These are phyloP conservation scores for Lepus europaeus DNA, from an alignment of 2,113 vertebrate species.

Conservation along the genomic window DNA sequence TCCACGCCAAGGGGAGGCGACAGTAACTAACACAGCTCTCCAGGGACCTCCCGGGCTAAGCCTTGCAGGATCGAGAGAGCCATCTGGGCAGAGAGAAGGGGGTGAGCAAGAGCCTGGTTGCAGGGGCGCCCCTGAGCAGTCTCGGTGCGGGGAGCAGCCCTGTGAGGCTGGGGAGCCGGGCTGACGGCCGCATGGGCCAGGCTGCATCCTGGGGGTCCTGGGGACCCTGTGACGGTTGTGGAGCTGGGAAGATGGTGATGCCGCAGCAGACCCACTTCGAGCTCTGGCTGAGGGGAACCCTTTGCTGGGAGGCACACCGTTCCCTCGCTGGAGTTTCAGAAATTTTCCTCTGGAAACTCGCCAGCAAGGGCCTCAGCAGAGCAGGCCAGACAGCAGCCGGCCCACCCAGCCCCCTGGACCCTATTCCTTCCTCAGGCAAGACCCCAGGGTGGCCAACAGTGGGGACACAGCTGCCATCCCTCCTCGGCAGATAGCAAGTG, in stretches of 20 bases:
- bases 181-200: not conserved
- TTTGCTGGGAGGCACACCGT: not conserved
- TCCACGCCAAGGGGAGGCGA: accelerated
- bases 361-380: not conserved
- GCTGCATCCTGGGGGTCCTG: not conserved
- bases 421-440: not conserved
- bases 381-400: not conserved
- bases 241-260: not conserved
- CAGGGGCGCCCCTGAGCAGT: not conserved
- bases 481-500: not conserved
- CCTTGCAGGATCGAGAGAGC: not conserved
- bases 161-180: too few relatives aligned
- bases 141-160: accelerated
- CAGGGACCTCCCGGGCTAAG: not conserved
- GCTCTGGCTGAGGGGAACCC: not conserved
- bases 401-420: not conserved
- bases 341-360: not conserved
- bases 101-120: accelerated
- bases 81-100: not conserved
- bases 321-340: not conserved
- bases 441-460: not conserved
- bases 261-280: not conserved
- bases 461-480: not conserved
- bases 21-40: not conserved
- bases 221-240: not conserved